These are phyloP conservation scores for Aphodius sticticus DNA, from an alignment of 2,888 invertebrate species.

Conservation along the genomic window DNA sequence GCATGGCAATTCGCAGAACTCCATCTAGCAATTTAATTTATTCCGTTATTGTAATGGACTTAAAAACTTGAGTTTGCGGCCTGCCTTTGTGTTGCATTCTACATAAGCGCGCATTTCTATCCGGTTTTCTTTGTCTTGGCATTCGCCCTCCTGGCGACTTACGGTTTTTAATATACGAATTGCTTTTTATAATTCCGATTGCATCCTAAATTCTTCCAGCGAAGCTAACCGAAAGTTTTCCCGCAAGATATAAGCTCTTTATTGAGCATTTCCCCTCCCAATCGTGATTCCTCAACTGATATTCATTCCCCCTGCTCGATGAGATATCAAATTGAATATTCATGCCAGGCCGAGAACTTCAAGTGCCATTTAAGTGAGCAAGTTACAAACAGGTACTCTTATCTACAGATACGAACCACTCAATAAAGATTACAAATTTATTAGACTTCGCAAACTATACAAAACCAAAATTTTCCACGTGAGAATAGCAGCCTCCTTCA, in stretches of 20 bases:
- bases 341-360: background rate
- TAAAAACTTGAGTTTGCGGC: background rate
- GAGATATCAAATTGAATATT: slow-evolving; percentile 4
- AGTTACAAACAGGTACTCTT: no score
- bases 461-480: no score
- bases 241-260: background rate
- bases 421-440: no score
- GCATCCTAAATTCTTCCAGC: background rate
- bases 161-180: background rate
- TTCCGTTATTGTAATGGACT: background rate
- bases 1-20: background rate
- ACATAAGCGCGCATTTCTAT: background rate
- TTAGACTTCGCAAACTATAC: no score
- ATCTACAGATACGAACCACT: no score
- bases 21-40: slow-evolving; percentile 10
- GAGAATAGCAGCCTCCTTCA: no score
- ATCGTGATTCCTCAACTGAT: background rate
- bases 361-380: no score
- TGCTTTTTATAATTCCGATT: background rate
- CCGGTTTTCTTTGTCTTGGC: background rate
- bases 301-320: background rate
- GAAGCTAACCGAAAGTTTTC: background rate
- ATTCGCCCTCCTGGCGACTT: no score
- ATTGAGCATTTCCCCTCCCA: background rate
- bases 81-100: background rate